phyloP scores from a whole-genome alignment of 2,113 vertebrate genomes.

The Lampris megalopsis region DNA sequence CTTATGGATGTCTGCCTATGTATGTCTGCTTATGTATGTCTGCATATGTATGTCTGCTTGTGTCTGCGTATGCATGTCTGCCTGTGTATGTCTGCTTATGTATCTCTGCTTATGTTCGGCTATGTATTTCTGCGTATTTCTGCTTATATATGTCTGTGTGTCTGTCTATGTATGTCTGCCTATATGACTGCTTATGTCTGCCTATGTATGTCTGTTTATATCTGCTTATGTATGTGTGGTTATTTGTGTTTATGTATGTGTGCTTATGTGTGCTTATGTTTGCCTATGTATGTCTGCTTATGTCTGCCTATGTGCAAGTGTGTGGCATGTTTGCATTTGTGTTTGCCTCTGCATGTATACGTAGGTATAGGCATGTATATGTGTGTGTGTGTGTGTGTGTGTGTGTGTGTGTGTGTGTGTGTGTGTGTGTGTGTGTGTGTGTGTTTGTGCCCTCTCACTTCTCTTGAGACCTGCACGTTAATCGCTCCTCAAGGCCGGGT shows the following conservation, averaged over 20 bases:
- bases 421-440: slow-evolving; percentile 32
- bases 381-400: slow-evolving; percentile 32
- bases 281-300: slow-evolving; percentile 14
- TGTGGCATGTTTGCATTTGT: neutral
- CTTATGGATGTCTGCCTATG: neutral
- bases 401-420: slow-evolving; percentile 17
- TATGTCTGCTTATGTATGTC: slow-evolving; percentile 24
- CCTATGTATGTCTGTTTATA: neutral
- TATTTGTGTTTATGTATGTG: too few relatives aligned
- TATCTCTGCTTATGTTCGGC: too few relatives aligned
- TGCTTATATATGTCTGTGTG: neutral
- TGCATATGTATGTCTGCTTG: slow-evolving; percentile 8
- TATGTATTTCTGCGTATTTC: too few relatives aligned
- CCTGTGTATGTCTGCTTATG: too few relatives aligned
- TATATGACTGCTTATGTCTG: too few relatives aligned
- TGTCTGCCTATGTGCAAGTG: neutral
- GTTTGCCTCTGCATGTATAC: slow-evolving; percentile 54
- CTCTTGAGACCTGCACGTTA: slow-evolving; percentile 65
- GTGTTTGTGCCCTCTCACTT: slow-evolving; percentile 32
- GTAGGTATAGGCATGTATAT: slow-evolving; percentile 33
- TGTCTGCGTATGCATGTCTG: neutral
- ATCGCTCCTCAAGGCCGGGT: slow-evolving; percentile 70
- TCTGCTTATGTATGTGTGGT: slow-evolving; percentile 6
- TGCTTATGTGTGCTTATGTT: slow-evolving; percentile 14
- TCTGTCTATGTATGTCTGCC: neutral